Evolutionary conservation across 2,113 vertebrate species (phyloP).

Genomic region (Hemichromis elongatus): DNA sequence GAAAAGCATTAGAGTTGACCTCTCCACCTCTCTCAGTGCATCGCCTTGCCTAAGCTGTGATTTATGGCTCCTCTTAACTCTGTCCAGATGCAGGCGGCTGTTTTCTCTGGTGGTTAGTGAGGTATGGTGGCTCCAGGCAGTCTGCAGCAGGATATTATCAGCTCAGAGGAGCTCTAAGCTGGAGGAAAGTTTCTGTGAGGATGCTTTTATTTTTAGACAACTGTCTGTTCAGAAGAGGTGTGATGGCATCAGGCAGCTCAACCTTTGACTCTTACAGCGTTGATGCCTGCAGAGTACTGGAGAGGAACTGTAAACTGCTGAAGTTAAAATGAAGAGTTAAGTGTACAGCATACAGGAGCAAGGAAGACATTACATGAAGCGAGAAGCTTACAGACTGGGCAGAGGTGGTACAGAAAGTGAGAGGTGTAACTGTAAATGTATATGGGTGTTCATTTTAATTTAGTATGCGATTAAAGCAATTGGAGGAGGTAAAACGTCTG

Average conservation of each 20-base stretch:
- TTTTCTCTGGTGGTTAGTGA: constrained; percentile 41
- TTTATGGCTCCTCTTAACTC: constrained; percentile 53
- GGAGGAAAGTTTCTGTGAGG: background rate
- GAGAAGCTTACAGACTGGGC: background rate
- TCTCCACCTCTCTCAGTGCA: constrained; percentile 10
- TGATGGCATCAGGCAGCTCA: background rate
- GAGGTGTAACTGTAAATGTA: background rate
- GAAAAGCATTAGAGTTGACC: constrained; percentile 18
- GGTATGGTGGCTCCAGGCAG: constrained; percentile 43
- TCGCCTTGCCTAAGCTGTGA: constrained; percentile 34
- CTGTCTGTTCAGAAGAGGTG: background rate
- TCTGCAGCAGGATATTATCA: constrained; percentile 47
- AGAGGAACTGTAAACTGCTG: background rate
- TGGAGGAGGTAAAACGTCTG: background rate
- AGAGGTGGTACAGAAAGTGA: background rate
- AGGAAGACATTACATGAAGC: background rate
- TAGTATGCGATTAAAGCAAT: background rate
- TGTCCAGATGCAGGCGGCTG: constrained; percentile 63
- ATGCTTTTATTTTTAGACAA: background rate
- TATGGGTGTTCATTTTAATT: background rate
- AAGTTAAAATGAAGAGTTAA: background rate
- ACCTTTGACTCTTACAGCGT: background rate
- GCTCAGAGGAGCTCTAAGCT: background rate
- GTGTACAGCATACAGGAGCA: too few species aligned
- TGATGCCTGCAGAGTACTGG: background rate